phyloP scores from a whole-genome alignment of 1,140 invertebrate species.

The Drosophila kanapiae region DNA sequence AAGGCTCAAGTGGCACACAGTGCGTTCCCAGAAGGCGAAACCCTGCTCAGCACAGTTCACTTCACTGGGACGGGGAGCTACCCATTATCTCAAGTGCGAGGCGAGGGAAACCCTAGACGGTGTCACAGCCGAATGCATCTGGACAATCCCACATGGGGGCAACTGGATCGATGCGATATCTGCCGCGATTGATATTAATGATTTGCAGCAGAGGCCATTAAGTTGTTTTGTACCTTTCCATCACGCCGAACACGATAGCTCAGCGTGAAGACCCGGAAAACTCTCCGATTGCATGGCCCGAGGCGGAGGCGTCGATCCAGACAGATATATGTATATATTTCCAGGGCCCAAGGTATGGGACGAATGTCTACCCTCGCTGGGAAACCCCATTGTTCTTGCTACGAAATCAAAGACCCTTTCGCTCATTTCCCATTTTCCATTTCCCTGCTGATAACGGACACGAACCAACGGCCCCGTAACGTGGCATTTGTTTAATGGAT shows the following conservation, averaged over 20 bases:
- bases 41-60: conserved; percentile 14
- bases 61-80: conserved; percentile 14
- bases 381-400: conserved; percentile 49
- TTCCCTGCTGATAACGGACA: conserved; percentile 64
- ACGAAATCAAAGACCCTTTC: conserved; percentile 72
- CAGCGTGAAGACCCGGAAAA: conserved; percentile 54
- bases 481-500: conserved; percentile 82
- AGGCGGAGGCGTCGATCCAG: conserved; percentile 61
- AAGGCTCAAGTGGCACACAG: neutral
- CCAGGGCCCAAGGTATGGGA: neutral
- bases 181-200: conserved; percentile 74
- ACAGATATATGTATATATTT: conserved; percentile 1
- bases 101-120: conserved; percentile 35
- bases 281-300: conserved; percentile 59
- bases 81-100: conserved; percentile 25
- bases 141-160: conserved; percentile 44
- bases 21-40: conserved; percentile 31
- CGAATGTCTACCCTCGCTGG: conserved; percentile 50
- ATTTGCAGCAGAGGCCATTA: conserved; percentile 67
- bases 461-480: conserved; percentile 54
- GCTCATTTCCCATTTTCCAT: conserved; percentile 51
- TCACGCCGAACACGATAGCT: conserved; percentile 60
- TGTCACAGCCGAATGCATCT: conserved; percentile 53
- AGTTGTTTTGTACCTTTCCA: conserved; percentile 59
- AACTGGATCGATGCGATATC: conserved; percentile 40